Evolutionary conservation across 2,888 invertebrate species (phyloP).

Genomic region (Chrysolina oricalcia): DNA sequence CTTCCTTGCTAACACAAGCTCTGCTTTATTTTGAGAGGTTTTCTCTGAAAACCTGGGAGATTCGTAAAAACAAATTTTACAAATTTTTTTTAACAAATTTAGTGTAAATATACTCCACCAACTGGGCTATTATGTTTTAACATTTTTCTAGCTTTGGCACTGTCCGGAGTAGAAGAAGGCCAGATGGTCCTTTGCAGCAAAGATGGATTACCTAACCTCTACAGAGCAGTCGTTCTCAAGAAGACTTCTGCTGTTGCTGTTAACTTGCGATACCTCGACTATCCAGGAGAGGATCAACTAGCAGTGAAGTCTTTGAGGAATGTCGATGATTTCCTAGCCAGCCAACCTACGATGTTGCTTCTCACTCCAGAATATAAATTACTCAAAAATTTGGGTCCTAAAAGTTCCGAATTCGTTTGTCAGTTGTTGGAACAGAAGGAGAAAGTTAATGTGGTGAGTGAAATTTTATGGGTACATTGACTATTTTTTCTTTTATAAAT

Average conservation of each 20-base stretch:
- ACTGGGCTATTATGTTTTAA: too few species aligned
- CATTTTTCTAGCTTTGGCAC: constrained; percentile 51
- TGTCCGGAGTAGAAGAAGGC: constrained; percentile 56
- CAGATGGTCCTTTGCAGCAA: constrained; percentile 60
- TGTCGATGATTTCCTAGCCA: constrained; percentile 58
- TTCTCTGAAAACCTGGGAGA: too few species aligned
- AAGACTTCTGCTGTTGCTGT: constrained; percentile 48
- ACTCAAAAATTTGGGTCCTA: constrained; percentile 42
- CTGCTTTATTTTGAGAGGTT: too few species aligned
- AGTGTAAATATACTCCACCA: too few species aligned
- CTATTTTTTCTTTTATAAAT: too few species aligned
- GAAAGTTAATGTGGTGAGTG: constrained; percentile 54
- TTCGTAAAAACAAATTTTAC: too few species aligned
- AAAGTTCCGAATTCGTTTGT: constrained; percentile 41
- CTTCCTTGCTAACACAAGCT: too few species aligned
- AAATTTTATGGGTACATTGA: not conserved
- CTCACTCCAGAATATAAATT: constrained; percentile 51
- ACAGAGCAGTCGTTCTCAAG: constrained; percentile 58
- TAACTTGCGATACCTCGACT: constrained; percentile 62
- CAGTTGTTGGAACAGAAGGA: constrained; percentile 48
- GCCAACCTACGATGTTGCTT: constrained; percentile 51
- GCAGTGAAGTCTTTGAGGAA: constrained; percentile 57
- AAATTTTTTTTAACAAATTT: too few species aligned
- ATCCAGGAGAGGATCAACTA: constrained; percentile 55
- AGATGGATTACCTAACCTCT: constrained; percentile 52